Percentiles rank a stretch among this genome's conserved stretches.
phyloP scores from a whole-genome alignment of 1,140 invertebrate species.

The Hirudo medicinalis region DNA sequence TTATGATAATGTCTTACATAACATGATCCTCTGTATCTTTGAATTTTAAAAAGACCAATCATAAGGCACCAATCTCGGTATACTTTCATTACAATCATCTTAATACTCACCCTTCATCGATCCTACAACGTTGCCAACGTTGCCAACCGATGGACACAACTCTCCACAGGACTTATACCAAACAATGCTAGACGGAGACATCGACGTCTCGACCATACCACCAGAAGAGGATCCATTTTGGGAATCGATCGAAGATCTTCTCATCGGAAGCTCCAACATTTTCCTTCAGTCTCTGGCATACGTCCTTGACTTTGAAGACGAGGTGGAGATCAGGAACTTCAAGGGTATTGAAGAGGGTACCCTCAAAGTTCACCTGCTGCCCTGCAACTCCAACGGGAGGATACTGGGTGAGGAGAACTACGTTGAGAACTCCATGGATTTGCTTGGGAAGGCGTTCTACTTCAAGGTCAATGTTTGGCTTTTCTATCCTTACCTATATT shows the following conservation, averaged over 20 bases:
- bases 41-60: no score
- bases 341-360: conserved; percentile 39
- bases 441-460: conserved; percentile 36
- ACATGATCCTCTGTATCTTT: no score
- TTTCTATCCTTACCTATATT: not conserved
- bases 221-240: conserved; percentile 42
- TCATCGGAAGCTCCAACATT: conserved; percentile 39
- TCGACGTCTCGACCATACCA: conserved; percentile 30
- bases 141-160: no score
- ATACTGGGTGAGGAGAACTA: conserved; percentile 36
- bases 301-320: conserved; percentile 39
- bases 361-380: conserved; percentile 35
- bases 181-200: conserved; percentile 38
- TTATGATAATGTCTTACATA: not conserved
- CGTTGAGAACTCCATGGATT: conserved; percentile 37
- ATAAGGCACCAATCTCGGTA: no score
- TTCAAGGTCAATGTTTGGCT: conserved; percentile 33
- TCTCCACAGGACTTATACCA: conserved; percentile 39
- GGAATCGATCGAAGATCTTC: conserved; percentile 40
- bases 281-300: conserved; percentile 40
- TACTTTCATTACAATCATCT: no score
- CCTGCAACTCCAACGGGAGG: conserved; percentile 40
- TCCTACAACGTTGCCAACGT: not conserved
- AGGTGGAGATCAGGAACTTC: conserved; percentile 37
- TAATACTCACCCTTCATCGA: not conserved